Base-by-base conservation (phyloP, 2,888 invertebrate genomes). In the Limenitis camilla region DNA sequence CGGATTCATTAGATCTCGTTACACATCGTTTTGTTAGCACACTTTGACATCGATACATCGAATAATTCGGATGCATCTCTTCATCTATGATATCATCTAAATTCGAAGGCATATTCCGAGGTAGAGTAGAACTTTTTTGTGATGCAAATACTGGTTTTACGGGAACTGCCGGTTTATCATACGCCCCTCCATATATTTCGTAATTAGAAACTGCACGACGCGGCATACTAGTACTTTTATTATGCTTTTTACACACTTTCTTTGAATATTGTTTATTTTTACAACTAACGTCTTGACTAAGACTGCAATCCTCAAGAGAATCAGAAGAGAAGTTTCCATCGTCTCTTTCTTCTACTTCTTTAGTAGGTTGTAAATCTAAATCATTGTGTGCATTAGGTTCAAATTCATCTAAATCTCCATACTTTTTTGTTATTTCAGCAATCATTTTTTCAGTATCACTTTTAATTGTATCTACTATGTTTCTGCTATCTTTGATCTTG, bases 321-420 rank as follows among this genome's bases (percentile, higher is more conserved):
- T 94, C 94, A 0, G 94, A 94, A 45, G 94, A 94, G 64, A 94
- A 93, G 65, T 92, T 93, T 0, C 91, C 92, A 40, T 92, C 92
- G 0, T 92, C 92, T 52, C 87, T 85, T 41, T 74, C 73, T 41
- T 71, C 72, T 0, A 68, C 62, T 58, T 83, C 80, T 63, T 77
- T 84, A 4, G 81, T 77, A 0, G 85, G 86, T 59, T 82, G 77
- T 29, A 84, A 60, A 59, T 86, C 87, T 52, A 84, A 67, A 59
- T 85, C 83, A 33, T 61, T 62, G 7, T 65, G 68, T 5, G 64
- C 63, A 10, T 74, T 72, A 10, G 81, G 77, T 59, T 78, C 81
- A 54, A 77, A 87, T 43, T 88, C 87, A 59, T 91, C 90, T 40
- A 91, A 76, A 76, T 91, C 90, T 0, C 91, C 91, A 59, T 91